Base-by-base conservation (phyloP, 2,797 vertebrate species). In the Meda fulgida region DNA sequence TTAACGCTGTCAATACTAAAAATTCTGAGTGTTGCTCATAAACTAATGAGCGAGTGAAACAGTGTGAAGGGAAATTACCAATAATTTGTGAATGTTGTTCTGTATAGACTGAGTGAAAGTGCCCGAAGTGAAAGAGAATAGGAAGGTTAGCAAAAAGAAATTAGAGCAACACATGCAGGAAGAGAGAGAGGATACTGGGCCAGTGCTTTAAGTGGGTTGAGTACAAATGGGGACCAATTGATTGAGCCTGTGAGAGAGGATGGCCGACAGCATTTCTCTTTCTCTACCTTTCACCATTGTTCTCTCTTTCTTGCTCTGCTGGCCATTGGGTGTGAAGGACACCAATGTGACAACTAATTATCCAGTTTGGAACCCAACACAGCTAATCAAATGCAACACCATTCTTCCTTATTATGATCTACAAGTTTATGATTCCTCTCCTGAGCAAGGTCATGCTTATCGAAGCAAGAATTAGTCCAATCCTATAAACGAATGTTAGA, bases 271-370 rank as follows among this genome's bases (percentile, higher is more conserved):
- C 71, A n/a, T 85, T 77, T 63, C 65, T 53, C 58, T 84, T 63
- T 67, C 36, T 53, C 48, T 53, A 79, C 10, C 36, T 53, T 60
- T 84, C 69, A 75, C 70, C 72, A 23, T 43, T 76, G 38, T 71
- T 81, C 71, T 71, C 21, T 78, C 63, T 85, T 60, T 48, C 78
- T 69, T 38, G 51, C 55, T 66, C 43, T 66, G 71, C 89, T 93
- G 92, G 86, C 92, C 90, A 93, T 88, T 91, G 93, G 87, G 91
- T 94, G 93, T 95, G 94, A 95, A 96, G 95, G 94, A 91, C 94
- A 95, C 92, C 79, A 91, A 91, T 93, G 92, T 95, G 95, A 96
- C 93, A 94, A 92, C 90, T 93, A 94, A 95, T 95, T 94, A 94
- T 91, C 89, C 88, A 90, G 88, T 86, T 91, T 92, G 92, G 91